Percentiles rank a stretch among this genome's conserved stretches.
Conservation (phyloP, 2,797 vertebrate species). For the Aselliscus stoliczkanus region DNA sequence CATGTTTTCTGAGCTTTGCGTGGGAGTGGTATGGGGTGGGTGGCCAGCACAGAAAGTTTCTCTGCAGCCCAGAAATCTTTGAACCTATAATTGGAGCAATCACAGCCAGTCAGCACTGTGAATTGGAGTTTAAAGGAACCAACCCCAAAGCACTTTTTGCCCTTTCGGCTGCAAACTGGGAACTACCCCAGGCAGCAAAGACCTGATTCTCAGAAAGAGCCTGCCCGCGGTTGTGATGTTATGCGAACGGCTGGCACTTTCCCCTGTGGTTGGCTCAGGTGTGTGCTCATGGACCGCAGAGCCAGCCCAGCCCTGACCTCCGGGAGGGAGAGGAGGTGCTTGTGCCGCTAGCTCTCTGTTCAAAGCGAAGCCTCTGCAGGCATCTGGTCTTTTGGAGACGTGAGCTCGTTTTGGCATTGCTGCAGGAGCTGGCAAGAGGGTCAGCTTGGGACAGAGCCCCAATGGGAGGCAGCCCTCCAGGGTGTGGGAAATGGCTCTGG, state of each 20-base stretch:
- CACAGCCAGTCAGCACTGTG: conserved; percentile 63
- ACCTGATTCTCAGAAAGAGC: conserved; percentile 8
- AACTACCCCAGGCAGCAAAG: background rate
- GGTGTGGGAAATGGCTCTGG: conserved; percentile 28
- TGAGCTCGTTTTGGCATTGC: conserved; percentile 34
- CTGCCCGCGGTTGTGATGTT: background rate
- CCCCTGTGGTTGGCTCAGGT: background rate
- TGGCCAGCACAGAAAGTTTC: conserved; percentile 22
- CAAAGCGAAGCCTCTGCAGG: conserved; percentile 55
- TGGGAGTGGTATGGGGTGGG: background rate
- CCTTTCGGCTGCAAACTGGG: conserved; percentile 8
- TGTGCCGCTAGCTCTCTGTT: conserved; percentile 22
- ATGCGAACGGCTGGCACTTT: background rate
- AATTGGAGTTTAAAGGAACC: conserved; percentile 44
- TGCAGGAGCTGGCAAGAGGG: background rate
- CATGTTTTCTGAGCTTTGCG: background rate
- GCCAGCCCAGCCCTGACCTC: conserved; percentile 35
- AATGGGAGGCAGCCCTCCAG: conserved; percentile 39
- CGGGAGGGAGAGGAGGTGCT: background rate
- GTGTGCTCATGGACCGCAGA: background rate
- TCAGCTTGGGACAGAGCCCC: conserved; percentile 39
- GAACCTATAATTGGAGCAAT: conserved; percentile 65
- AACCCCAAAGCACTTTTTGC: conserved; percentile 39
- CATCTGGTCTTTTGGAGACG: conserved; percentile 19
- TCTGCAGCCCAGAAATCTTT: conserved; percentile 62